These are phyloP conservation scores for Micromesistius poutassou DNA, from an alignment of 2,797 vertebrate genomes.

Conservation along the genomic window DNA sequence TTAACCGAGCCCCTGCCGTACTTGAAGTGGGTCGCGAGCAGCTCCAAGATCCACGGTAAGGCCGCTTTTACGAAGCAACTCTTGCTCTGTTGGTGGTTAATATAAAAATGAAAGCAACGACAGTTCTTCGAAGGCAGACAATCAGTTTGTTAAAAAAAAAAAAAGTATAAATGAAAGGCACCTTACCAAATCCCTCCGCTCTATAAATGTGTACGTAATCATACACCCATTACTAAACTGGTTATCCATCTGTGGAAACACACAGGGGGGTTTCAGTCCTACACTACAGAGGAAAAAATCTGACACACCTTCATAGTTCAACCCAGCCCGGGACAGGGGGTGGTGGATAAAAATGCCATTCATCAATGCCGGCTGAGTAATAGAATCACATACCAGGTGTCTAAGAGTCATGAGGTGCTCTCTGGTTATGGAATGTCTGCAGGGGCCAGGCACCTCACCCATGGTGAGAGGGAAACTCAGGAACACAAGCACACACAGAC, in stretches of 20 bases:
- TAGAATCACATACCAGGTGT: constrained; percentile 64
- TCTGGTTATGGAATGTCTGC: constrained; percentile 76
- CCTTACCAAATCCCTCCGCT: constrained; percentile 73
- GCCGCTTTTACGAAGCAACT: constrained; percentile 79
- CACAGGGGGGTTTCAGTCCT: constrained; percentile 21
- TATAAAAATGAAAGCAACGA: not conserved
- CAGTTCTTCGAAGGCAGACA: not conserved
- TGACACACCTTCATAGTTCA: not conserved
- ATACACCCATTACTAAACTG: constrained; percentile 74
- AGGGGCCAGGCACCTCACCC: constrained; percentile 75
- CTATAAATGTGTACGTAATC: constrained; percentile 75
- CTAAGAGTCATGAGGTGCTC: constrained; percentile 74
- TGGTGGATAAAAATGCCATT: not conserved
- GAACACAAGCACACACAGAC: constrained; percentile 75
- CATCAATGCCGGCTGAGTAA: not conserved
- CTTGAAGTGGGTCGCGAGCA: constrained; percentile 72
- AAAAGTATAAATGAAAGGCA: constrained; percentile 13
- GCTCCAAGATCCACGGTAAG: constrained; percentile 74
- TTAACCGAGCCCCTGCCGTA: constrained; percentile 69
- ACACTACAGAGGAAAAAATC: not conserved
- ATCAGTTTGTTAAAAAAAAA: not conserved
- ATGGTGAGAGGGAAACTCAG: constrained; percentile 74
- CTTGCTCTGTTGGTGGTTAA: constrained; percentile 64
- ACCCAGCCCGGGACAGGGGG: not conserved
- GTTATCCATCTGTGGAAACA: constrained; percentile 71